phyloP scores from a whole-genome alignment of 2,113 vertebrate species.

The Eidolon helvum region DNA sequence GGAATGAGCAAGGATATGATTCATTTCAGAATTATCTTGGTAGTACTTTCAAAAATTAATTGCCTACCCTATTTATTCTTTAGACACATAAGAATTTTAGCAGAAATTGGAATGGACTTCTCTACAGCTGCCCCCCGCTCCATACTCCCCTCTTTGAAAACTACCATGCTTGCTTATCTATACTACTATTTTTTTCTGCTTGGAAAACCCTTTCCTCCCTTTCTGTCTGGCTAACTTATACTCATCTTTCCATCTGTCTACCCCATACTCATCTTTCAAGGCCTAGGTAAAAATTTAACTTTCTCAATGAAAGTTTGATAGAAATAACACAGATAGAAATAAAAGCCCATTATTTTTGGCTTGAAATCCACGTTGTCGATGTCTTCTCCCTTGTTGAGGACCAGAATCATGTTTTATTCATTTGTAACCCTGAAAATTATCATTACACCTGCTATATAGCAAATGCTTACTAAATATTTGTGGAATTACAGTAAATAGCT shows the following conservation, averaged over 20 bases:
- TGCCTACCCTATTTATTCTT: not conserved
- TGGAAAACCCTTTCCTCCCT: not conserved
- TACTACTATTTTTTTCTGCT: not conserved
- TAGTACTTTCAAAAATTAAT: not conserved
- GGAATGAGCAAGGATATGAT: not conserved
- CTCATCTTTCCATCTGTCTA: not conserved
- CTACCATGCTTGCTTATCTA: not conserved
- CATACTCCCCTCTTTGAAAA: not conserved
- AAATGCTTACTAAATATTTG: not conserved
- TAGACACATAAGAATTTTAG: not conserved
- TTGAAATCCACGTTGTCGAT: not conserved
- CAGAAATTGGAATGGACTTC: not conserved
- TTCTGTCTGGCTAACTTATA: not conserved
- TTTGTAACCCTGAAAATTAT: not conserved
- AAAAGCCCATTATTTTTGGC: not conserved
- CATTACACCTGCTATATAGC: not conserved
- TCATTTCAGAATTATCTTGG: not conserved
- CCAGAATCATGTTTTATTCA: not conserved
- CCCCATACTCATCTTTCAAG: not conserved
- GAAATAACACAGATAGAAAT: not conserved
- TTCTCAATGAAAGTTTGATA: not conserved
- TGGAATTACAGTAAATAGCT: not conserved
- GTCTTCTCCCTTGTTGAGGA: not conserved
- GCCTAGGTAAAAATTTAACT: not conserved
- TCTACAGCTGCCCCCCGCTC: not conserved